A percentile compares a stretch with the other conserved stretches of the same genome.
Evolutionary conservation across 2,888 invertebrate genomes (phyloP).

Genomic region (Chelonus formosanus): DNA sequence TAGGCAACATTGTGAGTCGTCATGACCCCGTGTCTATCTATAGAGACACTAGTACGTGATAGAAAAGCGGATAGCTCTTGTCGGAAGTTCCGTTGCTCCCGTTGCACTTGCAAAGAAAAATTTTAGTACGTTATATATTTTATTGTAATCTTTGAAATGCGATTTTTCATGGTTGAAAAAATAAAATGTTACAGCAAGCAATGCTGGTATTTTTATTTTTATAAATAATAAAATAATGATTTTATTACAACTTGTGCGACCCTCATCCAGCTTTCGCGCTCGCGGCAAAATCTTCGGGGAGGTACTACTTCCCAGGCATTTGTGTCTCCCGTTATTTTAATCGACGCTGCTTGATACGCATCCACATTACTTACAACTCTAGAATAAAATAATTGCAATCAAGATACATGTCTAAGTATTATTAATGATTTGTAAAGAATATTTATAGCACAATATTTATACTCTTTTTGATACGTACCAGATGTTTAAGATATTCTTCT

Average conservation of each 20-base stretch:
- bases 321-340: conserved; percentile 57
- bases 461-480: too few relatives aligned
- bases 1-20: conserved; percentile 44
- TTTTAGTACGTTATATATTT: conserved; percentile 4
- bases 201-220: background rate
- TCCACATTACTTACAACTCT: conserved; percentile 22
- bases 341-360: conserved; percentile 38
- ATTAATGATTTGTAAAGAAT: too few relatives aligned
- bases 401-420: background rate
- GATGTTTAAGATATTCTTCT: too few relatives aligned
- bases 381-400: background rate
- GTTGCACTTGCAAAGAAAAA: conserved; percentile 38
- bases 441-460: too few relatives aligned
- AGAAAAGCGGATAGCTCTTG: conserved; percentile 56
- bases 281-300: conserved; percentile 13
- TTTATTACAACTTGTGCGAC: background rate
- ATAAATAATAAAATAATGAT: conserved; percentile 2
- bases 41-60: conserved; percentile 53
- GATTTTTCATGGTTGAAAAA: conserved; percentile 16
- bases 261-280: conserved; percentile 13
- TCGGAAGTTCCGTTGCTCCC: conserved; percentile 58
- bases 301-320: conserved; percentile 41
- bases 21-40: conserved; percentile 56
- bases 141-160: background rate
- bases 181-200: background rate